Evolutionary conservation across 2,797 vertebrate species (phyloP).

Genomic region (Syngnathus acus): DNA sequence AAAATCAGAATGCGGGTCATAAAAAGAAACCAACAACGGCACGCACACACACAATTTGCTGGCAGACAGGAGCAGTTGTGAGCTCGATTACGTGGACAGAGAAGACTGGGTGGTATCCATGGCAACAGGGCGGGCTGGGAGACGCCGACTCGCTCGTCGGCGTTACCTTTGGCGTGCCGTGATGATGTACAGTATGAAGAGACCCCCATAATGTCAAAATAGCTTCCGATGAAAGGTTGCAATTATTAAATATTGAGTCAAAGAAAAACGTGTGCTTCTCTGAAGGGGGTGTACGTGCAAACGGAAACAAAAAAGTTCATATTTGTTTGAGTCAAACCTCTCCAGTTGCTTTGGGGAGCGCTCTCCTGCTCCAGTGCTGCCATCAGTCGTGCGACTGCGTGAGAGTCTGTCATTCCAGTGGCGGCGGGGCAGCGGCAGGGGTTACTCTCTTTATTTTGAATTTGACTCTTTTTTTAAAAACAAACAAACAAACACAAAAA

Average conservation of each 20-base stretch:
- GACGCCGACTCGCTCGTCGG: slow-evolving; percentile 15
- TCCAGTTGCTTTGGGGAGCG: slow-evolving; percentile 42
- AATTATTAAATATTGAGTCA: slow-evolving; percentile 34
- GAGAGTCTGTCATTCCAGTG: slow-evolving; percentile 65
- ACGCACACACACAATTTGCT: slow-evolving; percentile 35
- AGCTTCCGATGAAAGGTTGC: slow-evolving; percentile 46
- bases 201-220: slow-evolving; percentile 55
- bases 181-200: slow-evolving; percentile 56
- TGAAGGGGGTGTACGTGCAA: slow-evolving; percentile 17
- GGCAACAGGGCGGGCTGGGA: slow-evolving; percentile 22
- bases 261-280: slow-evolving; percentile 45
- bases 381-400: slow-evolving; percentile 53
- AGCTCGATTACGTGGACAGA: slow-evolving; percentile 35
- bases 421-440: slow-evolving; percentile 13
- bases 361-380: slow-evolving; percentile 46
- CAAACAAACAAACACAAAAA: slow-evolving; percentile 15
- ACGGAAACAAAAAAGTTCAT: slow-evolving; percentile 19
- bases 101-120: slow-evolving; percentile 45
- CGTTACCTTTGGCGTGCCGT: slow-evolving; percentile 37
- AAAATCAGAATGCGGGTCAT: slow-evolving; percentile 27
- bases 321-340: slow-evolving; percentile 48
- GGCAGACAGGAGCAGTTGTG: slow-evolving; percentile 25
- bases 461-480: slow-evolving; percentile 21
- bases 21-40: slow-evolving; percentile 31
- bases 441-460: background rate